Conservation (phyloP, 2,888 invertebrate species). For the Philonicus albiceps region DNA sequence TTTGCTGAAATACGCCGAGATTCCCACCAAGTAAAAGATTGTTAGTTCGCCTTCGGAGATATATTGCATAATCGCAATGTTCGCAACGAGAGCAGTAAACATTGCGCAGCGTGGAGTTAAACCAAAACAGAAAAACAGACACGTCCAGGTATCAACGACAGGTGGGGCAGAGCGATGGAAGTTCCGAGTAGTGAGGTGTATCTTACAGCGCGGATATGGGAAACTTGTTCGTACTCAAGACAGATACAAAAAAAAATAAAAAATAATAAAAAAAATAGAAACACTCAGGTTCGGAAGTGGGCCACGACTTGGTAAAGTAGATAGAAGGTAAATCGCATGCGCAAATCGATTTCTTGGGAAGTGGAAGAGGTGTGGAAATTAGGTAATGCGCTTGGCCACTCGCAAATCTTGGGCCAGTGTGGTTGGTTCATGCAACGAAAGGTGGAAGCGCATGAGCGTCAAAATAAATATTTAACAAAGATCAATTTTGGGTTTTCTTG, state of each 20-base stretch:
- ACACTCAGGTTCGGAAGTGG: constrained; percentile 17
- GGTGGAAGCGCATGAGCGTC: background rate
- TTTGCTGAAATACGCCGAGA: background rate
- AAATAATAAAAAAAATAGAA: background rate
- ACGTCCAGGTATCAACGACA: background rate
- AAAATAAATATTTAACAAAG: background rate
- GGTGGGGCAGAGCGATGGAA: background rate
- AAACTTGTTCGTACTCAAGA: background rate
- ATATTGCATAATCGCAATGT: constrained; percentile 12
- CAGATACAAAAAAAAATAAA: background rate
- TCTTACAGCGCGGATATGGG: background rate
- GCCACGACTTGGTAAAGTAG: constrained; percentile 26
- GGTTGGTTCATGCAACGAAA: background rate
- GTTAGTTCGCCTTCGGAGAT: background rate
- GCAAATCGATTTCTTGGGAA: background rate
- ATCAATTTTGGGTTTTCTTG: background rate
- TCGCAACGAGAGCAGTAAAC: constrained; percentile 17
- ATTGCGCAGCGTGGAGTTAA: background rate
- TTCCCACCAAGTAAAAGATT: background rate
- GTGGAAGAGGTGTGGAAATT: constrained; percentile 30
- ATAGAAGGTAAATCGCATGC: background rate
- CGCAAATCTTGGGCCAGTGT: background rate
- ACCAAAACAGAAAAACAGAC: background rate
- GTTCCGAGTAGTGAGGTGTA: background rate
- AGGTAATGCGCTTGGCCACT: constrained; percentile 23